phyloP scores from a whole-genome alignment of 1,140 invertebrate genomes.

The Andricus grossulariae region DNA sequence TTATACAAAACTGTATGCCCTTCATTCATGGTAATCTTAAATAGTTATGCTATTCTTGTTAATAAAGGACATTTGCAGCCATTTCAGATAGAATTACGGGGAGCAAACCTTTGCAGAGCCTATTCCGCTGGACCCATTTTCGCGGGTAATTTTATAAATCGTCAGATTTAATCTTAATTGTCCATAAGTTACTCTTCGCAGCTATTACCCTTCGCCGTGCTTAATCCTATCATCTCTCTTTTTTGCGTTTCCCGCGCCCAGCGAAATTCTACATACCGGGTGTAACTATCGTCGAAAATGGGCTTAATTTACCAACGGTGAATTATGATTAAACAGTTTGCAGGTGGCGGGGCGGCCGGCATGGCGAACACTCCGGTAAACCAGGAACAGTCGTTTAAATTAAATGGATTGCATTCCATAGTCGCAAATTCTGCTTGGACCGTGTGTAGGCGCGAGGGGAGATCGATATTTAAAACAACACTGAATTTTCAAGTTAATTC shows the following conservation, averaged over 20 bases:
- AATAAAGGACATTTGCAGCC: conserved; percentile 1
- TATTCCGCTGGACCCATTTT: conserved; percentile 38
- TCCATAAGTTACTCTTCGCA: conserved; percentile 54
- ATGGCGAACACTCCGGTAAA: conserved; percentile 51
- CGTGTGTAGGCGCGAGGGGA: neutral
- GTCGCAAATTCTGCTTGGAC: conserved; percentile 52
- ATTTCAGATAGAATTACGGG: conserved; percentile 27
- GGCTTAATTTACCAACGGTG: conserved; percentile 62
- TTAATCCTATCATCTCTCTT: conserved; percentile 46
- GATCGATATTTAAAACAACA: no score
- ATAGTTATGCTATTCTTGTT: conserved; percentile 25
- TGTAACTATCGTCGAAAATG: conserved; percentile 52
- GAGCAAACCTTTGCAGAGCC: neutral
- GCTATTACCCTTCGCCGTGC: conserved; percentile 40
- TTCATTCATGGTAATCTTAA: conserved; percentile 41
- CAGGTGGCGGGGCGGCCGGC: conserved; percentile 46
- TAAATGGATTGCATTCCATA: conserved; percentile 62
- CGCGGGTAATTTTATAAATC: conserved; percentile 56
- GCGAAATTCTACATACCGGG: conserved; percentile 19
- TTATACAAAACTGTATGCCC: conserved; percentile 42
- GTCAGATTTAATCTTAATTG: conserved; percentile 64
- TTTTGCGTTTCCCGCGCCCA: conserved; percentile 15
- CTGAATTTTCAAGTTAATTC: no score
- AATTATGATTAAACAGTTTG: conserved; percentile 67
- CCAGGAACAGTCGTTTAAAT: conserved; percentile 61